Percentiles rank a stretch among this genome's conserved stretches.
phyloP scores from a whole-genome alignment of 2,113 vertebrate species.

The Corythornis cristatus region DNA sequence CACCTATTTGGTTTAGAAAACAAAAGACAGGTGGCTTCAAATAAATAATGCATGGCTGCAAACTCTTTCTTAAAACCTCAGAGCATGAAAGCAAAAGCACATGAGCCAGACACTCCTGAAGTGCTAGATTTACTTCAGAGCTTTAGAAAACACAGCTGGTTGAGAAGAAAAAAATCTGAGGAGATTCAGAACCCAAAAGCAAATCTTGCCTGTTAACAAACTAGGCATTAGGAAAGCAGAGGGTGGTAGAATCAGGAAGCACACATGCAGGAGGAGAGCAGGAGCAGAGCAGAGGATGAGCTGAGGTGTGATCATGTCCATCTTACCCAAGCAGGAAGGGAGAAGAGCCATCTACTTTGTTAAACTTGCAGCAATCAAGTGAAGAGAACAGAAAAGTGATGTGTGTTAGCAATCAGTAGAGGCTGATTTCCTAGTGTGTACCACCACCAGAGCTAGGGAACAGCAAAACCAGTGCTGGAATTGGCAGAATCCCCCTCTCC shows the following conservation, averaged over 20 bases:
- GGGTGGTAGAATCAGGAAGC: constrained; percentile 23
- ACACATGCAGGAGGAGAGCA: constrained; percentile 67
- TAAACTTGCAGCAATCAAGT: constrained; percentile 93
- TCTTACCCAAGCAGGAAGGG: constrained; percentile 94
- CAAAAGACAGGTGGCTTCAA: constrained; percentile 38
- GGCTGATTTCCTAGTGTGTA: constrained; percentile 75
- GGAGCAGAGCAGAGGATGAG: background rate
- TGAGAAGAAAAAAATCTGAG: constrained; percentile 17
- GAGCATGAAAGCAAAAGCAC: constrained; percentile 57
- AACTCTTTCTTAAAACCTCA: constrained; percentile 50
- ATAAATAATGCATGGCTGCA: constrained; percentile 30
- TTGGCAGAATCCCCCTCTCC: constrained; percentile 51
- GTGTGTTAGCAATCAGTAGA: constrained; percentile 85
- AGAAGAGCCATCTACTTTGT: constrained; percentile 90
- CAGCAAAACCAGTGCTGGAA: constrained; percentile 69
- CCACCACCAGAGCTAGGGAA: constrained; percentile 78
- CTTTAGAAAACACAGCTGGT: background rate
- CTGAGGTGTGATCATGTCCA: constrained; percentile 16
- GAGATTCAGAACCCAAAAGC: constrained; percentile 25
- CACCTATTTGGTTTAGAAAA: constrained; percentile 41
- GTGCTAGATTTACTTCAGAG: background rate
- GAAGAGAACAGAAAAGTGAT: constrained; percentile 89
- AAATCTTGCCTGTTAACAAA: background rate
- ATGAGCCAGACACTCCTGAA: background rate
- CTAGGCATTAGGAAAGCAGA: background rate